Conservation (phyloP, 2,113 vertebrate genomes). For the Myotis yumanensis region DNA sequence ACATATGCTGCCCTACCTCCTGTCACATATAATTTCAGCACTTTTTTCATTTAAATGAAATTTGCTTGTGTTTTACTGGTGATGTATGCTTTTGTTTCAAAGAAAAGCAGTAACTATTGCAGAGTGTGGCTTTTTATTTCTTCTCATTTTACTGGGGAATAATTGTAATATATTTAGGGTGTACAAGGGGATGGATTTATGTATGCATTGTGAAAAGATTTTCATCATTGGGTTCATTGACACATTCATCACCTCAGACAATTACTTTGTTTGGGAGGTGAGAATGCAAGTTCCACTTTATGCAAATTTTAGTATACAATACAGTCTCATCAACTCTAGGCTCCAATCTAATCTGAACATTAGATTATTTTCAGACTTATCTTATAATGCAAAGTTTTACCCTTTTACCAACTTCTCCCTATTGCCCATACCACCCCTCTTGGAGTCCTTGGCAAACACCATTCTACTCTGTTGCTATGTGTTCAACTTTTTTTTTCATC, state of each 20-base stretch:
- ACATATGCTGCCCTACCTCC: not conserved
- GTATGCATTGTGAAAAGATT: not conserved
- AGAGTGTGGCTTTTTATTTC: not conserved
- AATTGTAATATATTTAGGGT: not conserved
- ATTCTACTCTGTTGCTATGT: not conserved
- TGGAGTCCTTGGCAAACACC: not conserved
- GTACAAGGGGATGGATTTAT: no score
- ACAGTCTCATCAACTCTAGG: not conserved
- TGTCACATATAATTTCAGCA: not conserved
- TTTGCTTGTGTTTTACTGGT: not conserved
- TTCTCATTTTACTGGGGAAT: not conserved
- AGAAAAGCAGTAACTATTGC: not conserved
- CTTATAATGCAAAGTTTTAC: not conserved
- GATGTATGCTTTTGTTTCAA: not conserved
- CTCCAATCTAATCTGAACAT: not conserved
- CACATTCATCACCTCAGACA: not conserved
- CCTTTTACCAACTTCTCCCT: not conserved
- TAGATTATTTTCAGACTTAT: not conserved
- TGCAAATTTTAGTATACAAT: not conserved
- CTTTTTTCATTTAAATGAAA: not conserved
- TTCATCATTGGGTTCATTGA: not conserved
- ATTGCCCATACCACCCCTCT: not conserved
- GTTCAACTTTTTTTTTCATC: not conserved
- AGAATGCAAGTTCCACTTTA: not conserved
- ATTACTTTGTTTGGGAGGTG: not conserved